Conservation (phyloP, 2,888 invertebrate genomes). For the Sclerodermus sp. region DNA sequence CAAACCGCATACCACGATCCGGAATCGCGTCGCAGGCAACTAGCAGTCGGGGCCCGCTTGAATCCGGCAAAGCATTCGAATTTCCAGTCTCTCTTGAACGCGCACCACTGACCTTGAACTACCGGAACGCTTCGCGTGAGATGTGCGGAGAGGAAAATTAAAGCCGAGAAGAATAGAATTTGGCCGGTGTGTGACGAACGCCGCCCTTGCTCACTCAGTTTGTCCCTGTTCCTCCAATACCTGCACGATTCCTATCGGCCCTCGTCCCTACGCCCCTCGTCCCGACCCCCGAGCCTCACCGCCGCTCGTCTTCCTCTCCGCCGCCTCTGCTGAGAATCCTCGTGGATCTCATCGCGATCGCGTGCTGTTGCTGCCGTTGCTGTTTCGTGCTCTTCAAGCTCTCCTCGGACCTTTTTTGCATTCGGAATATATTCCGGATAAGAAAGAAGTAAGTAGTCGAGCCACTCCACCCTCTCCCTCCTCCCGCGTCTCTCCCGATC, state of each 20-base stretch:
- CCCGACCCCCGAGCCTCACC: constrained; percentile 1
- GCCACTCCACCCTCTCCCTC: too few species aligned
- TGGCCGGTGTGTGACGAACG: not conserved
- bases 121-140: too few species aligned
- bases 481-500: too few species aligned
- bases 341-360: constrained; percentile 10
- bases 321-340: constrained; percentile 14
- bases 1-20: constrained; percentile 53
- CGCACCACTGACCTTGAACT: too few species aligned
- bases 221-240: not conserved
- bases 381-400: too few species aligned
- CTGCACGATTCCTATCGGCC: not conserved
- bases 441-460: too few species aligned
- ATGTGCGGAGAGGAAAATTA: too few species aligned
- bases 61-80: not conserved
- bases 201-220: constrained; percentile 1
- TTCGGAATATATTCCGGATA: too few species aligned
- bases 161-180: too few species aligned
- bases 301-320: constrained; percentile 11
- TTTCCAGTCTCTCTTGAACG: too few species aligned
- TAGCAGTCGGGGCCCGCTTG: not conserved
- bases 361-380: too few species aligned
- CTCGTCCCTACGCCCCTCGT: constrained; percentile 2
- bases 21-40: constrained; percentile 49
- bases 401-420: too few species aligned